These are phyloP conservation scores for Andrena bicolor DNA, from an alignment of 2,888 invertebrate species.

Conservation along the genomic window DNA sequence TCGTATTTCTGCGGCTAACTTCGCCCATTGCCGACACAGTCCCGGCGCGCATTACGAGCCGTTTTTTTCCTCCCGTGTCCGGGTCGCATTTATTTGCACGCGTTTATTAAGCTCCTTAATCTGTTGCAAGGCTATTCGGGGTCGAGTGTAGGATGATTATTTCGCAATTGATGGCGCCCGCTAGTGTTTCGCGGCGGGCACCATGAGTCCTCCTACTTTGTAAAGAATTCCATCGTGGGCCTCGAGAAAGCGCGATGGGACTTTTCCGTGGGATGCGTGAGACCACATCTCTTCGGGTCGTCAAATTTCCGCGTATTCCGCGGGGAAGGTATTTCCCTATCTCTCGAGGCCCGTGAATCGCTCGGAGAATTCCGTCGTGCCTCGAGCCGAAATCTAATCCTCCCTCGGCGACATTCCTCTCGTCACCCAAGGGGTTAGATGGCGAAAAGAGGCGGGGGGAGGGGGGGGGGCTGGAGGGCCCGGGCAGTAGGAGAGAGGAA, in stretches of 20 bases:
- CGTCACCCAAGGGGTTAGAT: constrained; percentile 5
- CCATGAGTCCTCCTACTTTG: background rate
- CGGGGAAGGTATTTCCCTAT: background rate
- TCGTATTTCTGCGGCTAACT: constrained; percentile 56
- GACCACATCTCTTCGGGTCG: too few species aligned
- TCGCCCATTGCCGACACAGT: constrained; percentile 13
- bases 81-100: constrained; percentile 48
- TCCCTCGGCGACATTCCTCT: constrained; percentile 23
- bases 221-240: background rate
- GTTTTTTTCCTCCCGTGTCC: constrained; percentile 36
- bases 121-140: constrained; percentile 24
- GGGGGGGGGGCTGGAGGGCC: constrained; percentile 22
- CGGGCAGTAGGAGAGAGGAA: constrained; percentile 31
- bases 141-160: constrained; percentile 1
- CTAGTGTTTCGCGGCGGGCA: background rate
- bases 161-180: constrained; percentile 19
- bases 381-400: constrained; percentile 27
- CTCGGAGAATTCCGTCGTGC: background rate
- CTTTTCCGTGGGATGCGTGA: too few species aligned
- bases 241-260: background rate
- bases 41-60: constrained; percentile 23
- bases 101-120: constrained; percentile 56
- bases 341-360: background rate
- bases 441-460: background rate
- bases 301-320: too few species aligned